These are phyloP conservation scores for Echeneis naucrates DNA, from an alignment of 2,797 vertebrate genomes.

Conservation along the genomic window DNA sequence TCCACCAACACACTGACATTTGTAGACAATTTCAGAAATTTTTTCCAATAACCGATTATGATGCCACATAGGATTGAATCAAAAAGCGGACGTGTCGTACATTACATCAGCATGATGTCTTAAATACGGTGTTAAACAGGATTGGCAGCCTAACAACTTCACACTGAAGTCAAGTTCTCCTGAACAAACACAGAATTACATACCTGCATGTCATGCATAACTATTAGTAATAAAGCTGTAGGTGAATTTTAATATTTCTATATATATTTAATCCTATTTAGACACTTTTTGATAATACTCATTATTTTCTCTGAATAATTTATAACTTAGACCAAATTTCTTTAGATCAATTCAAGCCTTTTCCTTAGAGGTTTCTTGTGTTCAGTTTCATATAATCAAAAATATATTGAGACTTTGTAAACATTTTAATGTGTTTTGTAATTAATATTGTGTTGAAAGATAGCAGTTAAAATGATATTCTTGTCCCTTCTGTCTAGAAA, in stretches of 20 bases:
- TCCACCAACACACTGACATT: background rate
- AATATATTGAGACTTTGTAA: background rate
- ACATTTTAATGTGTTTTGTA: background rate
- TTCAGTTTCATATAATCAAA: background rate
- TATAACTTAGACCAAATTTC: background rate
- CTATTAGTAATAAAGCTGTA: background rate
- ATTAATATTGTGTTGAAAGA: background rate
- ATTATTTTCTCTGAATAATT: too few species aligned
- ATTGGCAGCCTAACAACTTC: background rate
- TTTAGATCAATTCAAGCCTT: background rate
- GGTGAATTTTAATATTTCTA: background rate
- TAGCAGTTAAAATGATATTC: background rate
- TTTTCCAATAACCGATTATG: slow-evolving; percentile 2
- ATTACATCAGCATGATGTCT: background rate
- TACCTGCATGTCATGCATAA: background rate
- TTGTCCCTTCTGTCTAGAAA: background rate
- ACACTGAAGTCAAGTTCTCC: background rate
- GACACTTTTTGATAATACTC: background rate
- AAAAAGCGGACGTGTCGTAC: background rate
- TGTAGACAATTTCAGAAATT: slow-evolving; percentile 2
- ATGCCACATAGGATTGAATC: background rate
- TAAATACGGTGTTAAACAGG: background rate
- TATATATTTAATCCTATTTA: background rate
- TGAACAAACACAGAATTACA: background rate
- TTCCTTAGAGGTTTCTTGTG: background rate